Percentiles rank a stretch among this genome's conserved stretches.
These are phyloP conservation scores for Physeter macrocephalus DNA, from an alignment of 2,113 vertebrate genomes.

Conservation along the genomic window DNA sequence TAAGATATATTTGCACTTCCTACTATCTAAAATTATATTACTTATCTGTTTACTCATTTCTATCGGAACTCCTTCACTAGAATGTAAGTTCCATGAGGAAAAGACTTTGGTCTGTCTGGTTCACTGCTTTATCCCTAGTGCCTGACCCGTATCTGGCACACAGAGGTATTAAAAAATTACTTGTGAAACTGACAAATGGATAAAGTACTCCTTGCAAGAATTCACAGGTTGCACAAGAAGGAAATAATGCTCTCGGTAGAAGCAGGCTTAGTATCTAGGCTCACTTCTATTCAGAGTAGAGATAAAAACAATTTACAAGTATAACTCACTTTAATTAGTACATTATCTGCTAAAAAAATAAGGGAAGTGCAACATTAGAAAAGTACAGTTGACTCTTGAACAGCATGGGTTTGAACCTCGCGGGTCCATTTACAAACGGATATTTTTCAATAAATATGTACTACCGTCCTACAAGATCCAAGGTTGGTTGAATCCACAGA, in stretches of 20 bases:
- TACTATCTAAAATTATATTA: not conserved
- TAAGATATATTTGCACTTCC: not conserved
- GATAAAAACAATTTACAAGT: not conserved
- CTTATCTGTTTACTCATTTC: not conserved
- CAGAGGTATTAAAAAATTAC: not conserved
- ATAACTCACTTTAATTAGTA: conserved; percentile 11
- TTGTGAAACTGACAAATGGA: not conserved
- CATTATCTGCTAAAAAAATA: not conserved
- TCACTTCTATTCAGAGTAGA: not conserved
- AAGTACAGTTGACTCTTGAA: not conserved
- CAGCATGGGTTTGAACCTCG: not conserved
- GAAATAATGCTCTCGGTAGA: not conserved
- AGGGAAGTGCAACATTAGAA: not conserved
- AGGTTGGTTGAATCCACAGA: not conserved
- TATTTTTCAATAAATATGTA: not conserved
- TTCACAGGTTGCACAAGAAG: not conserved
- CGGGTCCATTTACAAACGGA: not conserved
- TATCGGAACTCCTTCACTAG: not conserved
- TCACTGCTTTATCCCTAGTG: not conserved
- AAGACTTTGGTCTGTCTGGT: not conserved
- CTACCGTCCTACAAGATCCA: not conserved
- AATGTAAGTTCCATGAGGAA: not conserved
- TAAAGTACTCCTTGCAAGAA: not conserved
- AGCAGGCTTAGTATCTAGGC: not conserved
- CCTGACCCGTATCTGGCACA: not conserved